phyloP scores from a whole-genome alignment of 2,888 invertebrate genomes.

The Drosophila trichaetosa region DNA sequence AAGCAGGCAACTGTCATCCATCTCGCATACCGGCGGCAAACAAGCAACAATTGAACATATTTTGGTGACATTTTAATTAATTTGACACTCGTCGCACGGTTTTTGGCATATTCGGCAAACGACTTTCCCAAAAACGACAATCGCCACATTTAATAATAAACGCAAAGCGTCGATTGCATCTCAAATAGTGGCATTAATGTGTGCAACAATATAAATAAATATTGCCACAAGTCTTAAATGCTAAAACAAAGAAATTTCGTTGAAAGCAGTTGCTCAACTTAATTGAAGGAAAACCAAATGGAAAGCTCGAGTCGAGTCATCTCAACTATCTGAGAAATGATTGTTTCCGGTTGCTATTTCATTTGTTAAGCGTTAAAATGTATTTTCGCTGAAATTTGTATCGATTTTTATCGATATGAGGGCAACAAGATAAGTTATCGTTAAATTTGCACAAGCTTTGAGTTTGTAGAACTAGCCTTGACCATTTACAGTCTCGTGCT shows the following conservation, averaged over 20 bases:
- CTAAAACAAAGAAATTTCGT: background rate
- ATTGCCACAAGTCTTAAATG: background rate
- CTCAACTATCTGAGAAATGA: background rate
- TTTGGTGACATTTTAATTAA: constrained; percentile 82
- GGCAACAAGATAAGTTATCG: background rate
- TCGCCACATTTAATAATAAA: constrained; percentile 42
- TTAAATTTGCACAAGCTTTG: background rate
- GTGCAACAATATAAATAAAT: background rate
- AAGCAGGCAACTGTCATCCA: constrained; percentile 66
- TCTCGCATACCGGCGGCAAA: constrained; percentile 51
- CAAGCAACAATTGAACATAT: constrained; percentile 74
- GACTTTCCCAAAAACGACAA: constrained; percentile 34
- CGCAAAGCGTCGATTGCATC: constrained; percentile 41
- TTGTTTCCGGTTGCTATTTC: too few species aligned
- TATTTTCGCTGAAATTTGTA: background rate
- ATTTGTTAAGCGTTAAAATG: background rate
- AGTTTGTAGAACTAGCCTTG: background rate
- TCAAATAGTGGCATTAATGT: constrained; percentile 4
- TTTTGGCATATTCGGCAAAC: constrained; percentile 15
- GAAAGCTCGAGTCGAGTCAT: background rate
- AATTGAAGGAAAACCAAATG: background rate
- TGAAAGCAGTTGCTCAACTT: background rate
- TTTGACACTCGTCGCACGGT: constrained; percentile 74
- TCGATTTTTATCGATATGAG: background rate
- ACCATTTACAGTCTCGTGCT: background rate